A percentile compares a stretch with the other conserved stretches of the same genome.
These are phyloP conservation scores for Mallotus villosus DNA, from an alignment of 2,797 vertebrate genomes.

Conservation along the genomic window DNA sequence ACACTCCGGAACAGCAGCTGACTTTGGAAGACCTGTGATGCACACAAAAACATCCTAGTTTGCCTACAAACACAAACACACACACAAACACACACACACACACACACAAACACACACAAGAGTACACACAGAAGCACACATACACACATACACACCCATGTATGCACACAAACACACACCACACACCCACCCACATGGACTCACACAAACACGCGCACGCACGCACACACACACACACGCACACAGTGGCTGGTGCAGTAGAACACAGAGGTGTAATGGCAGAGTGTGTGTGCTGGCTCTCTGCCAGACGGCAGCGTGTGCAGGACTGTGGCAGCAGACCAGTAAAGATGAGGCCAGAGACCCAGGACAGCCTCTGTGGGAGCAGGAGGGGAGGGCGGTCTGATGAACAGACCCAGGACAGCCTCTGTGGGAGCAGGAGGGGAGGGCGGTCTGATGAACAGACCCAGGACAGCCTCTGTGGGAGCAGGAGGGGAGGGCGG, in stretches of 20 bases:
- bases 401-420: no score
- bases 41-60: no score
- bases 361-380: conserved; percentile 35
- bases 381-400: no score
- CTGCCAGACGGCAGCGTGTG: conserved; percentile 33
- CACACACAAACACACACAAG: not conserved
- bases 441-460: no score
- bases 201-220: not conserved
- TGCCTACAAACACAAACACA: conserved; percentile 26
- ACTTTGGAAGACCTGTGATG: not conserved
- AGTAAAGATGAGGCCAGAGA: conserved; percentile 61
- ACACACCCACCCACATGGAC: no score
- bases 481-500: no score
- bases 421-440: no score
- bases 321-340: conserved; percentile 47
- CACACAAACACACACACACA: not conserved
- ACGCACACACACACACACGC: conserved; percentile 23
- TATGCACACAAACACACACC: not conserved
- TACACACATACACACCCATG: conserved; percentile 3
- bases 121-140: conserved; percentile 10
- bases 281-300: conserved; percentile 36
- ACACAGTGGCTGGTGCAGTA: conserved; percentile 7
- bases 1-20: not conserved
- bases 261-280: conserved; percentile 28
- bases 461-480: no score